A percentile compares a stretch with the other conserved stretches of the same genome.
These are phyloP conservation scores for Agonopterix heracliana DNA, from an alignment of 2,888 invertebrate species.

Conservation along the genomic window DNA sequence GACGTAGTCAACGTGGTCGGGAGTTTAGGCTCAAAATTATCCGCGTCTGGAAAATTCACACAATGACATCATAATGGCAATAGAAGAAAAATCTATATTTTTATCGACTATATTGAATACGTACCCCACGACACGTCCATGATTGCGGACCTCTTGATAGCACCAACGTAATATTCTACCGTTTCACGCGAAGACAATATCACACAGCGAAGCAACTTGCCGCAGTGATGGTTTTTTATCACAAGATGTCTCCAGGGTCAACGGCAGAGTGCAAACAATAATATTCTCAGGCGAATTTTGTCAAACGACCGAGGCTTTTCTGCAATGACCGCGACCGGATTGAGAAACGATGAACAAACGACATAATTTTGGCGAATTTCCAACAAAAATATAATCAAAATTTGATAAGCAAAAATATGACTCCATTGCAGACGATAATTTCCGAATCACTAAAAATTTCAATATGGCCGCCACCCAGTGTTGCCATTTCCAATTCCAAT, in stretches of 20 bases:
- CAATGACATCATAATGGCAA: constrained; percentile 33
- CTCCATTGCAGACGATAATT: constrained; percentile 73
- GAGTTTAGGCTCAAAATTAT: constrained; percentile 82
- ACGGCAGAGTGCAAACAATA: constrained; percentile 61
- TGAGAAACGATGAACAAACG: constrained; percentile 65
- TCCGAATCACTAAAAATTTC: constrained; percentile 56
- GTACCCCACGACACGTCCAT: constrained; percentile 86
- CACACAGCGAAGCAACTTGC: constrained; percentile 51
- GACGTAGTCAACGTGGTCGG: constrained; percentile 74
- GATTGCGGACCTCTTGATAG: constrained; percentile 50
- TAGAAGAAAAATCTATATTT: constrained; percentile 24
- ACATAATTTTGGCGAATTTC: constrained; percentile 71
- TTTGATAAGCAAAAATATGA: constrained; percentile 70
- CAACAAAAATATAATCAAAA: constrained; percentile 66
- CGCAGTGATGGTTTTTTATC: constrained; percentile 62
- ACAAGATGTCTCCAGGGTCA: constrained; percentile 76
- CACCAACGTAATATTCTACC: constrained; percentile 54
- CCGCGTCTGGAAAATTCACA: constrained; percentile 78
- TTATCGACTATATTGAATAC: constrained; percentile 29
- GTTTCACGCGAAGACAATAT: constrained; percentile 65
- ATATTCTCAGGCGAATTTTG: constrained; percentile 60
- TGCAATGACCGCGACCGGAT: constrained; percentile 63
- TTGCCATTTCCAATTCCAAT: constrained; percentile 26
- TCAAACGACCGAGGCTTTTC: constrained; percentile 71
- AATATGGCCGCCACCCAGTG: constrained; percentile 53